A percentile compares a stretch with the other conserved stretches of the same genome.
phyloP scores from a whole-genome alignment of 2,113 vertebrate species.

The crab-eating macaque (Macaca fascicularis) region DNA sequence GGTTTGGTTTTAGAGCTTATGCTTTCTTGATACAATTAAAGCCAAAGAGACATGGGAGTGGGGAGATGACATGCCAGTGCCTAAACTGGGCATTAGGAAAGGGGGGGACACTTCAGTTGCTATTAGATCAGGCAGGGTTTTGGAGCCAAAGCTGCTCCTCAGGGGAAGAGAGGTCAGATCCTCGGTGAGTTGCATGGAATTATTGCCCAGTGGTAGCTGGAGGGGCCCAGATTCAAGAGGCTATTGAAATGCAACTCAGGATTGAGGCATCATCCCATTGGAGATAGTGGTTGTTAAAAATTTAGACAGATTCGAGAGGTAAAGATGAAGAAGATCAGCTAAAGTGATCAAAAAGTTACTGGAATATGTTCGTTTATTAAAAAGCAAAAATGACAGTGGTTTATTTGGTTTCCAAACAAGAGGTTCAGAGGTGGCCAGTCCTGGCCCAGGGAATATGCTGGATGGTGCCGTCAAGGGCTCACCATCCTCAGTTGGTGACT shows the following conservation, averaged over 20 bases:
- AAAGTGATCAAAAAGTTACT: neutral
- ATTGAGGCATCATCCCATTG: neutral
- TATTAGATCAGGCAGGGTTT: neutral
- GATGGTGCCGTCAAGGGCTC: neutral
- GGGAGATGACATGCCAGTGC: neutral
- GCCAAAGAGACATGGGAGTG: neutral
- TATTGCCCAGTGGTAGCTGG: too few relatives aligned
- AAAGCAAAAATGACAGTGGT: neutral
- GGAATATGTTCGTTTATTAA: neutral
- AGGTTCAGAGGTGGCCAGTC: neutral
- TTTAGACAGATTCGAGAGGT: neutral
- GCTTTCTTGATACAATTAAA: neutral
- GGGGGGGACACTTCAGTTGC: neutral
- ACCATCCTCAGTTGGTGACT: neutral
- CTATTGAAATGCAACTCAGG: neutral
- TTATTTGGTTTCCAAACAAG: neutral
- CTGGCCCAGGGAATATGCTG: neutral
- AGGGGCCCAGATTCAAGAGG: neutral
- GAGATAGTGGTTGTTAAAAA: neutral
- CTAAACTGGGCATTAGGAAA: neutral
- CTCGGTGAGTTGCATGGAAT: rapidly evolving
- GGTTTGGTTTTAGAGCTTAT: neutral
- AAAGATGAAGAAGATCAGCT: neutral
- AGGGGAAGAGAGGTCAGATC: neutral
- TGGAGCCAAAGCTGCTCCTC: neutral